Conservation (phyloP, 1,140 invertebrate species). For the Cataglyphis hispanica region DNA sequence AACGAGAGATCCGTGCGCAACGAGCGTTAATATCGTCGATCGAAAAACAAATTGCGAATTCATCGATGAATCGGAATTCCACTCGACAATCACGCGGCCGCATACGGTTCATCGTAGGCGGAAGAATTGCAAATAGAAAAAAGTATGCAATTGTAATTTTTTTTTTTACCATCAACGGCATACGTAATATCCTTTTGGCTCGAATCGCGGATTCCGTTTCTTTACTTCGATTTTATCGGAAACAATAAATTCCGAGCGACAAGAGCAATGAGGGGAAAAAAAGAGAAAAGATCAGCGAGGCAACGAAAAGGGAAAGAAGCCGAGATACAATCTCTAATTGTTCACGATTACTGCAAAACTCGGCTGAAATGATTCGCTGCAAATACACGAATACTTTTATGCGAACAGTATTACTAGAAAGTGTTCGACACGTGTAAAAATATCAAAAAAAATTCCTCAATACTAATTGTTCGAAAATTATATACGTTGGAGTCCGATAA, state of each 20-base stretch:
- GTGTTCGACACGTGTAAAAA: neutral
- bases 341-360: constrained; percentile 71
- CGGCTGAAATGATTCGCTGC: constrained; percentile 49
- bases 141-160: constrained; percentile 7
- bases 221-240: constrained; percentile 1
- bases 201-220: constrained; percentile 28
- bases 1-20: neutral
- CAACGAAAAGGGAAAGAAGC: constrained; percentile 4
- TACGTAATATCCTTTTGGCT: constrained; percentile 16
- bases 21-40: neutral
- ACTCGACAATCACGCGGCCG: neutral
- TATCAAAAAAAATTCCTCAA: neutral
- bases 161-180: constrained; percentile 18
- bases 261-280: neutral
- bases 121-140: constrained; percentile 27
- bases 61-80: neutral
- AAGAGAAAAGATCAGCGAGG: constrained; percentile 28
- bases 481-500: neutral
- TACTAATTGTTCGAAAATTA: neutral
- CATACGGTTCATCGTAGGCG: neutral
- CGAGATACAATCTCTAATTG: constrained; percentile 79
- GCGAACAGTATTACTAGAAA: neutral
- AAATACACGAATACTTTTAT: constrained; percentile 40
- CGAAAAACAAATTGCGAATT: neutral
- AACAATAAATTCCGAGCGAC: neutral